A percentile compares a stretch with the other conserved stretches of the same genome.
These are phyloP conservation scores for Embidobia sp. DNA, from an alignment of 2,888 invertebrate genomes.

Conservation along the genomic window DNA sequence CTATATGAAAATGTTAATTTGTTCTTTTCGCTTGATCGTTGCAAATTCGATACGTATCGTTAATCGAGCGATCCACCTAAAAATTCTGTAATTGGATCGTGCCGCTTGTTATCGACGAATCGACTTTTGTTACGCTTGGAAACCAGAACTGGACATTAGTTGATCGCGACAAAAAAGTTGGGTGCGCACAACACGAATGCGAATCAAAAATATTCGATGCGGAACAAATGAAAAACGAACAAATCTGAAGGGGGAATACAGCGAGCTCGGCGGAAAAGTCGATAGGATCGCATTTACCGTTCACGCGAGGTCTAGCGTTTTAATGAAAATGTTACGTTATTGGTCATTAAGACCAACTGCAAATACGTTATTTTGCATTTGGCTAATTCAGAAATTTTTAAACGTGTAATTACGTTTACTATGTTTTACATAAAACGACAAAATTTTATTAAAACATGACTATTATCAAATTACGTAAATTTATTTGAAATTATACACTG, in stretches of 20 bases:
- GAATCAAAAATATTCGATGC: conserved; percentile 57
- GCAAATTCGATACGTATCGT: conserved; percentile 66
- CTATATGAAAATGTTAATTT: conserved; percentile 48
- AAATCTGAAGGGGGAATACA: conserved; percentile 41
- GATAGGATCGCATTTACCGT: conserved; percentile 20
- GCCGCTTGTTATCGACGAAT: conserved; percentile 73
- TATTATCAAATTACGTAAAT: too few species aligned
- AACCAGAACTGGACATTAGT: conserved; percentile 64
- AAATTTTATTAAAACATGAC: too few species aligned
- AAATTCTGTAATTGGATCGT: conserved; percentile 79
- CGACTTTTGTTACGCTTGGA: conserved; percentile 75
- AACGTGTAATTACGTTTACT: too few species aligned
- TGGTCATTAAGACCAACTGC: conserved; percentile 1
- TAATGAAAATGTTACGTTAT: conserved; percentile 22
- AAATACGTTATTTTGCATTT: too few species aligned
- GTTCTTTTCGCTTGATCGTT: conserved; percentile 37
- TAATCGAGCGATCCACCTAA: conserved; percentile 73
- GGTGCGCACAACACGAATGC: conserved; percentile 38
- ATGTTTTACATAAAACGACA: too few species aligned
- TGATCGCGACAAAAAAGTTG: conserved; percentile 56
- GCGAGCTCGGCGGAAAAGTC: conserved; percentile 36
- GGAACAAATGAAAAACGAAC: conserved; percentile 57
- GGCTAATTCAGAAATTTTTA: too few species aligned
- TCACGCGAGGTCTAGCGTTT: conserved; percentile 32
- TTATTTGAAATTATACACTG: too few species aligned